Conservation (phyloP, 2,797 vertebrate species). For the Columba guinea region DNA sequence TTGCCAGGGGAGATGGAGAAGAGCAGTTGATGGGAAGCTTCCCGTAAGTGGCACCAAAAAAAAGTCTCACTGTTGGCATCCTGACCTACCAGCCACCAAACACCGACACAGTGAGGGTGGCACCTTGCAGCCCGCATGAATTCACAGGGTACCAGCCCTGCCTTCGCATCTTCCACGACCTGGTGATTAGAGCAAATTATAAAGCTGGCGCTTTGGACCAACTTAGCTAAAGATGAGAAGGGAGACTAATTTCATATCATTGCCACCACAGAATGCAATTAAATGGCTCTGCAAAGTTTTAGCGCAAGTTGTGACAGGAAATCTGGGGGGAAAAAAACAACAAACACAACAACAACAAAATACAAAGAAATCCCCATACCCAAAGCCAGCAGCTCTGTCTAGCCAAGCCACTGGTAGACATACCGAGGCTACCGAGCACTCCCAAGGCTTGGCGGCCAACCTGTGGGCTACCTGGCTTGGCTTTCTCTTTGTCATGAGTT, state of each 20-base stretch:
- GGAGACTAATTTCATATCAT: conserved; percentile 41
- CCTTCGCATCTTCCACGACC: background rate
- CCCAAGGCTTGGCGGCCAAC: background rate
- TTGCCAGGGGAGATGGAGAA: background rate
- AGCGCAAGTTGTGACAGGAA: conserved; percentile 25
- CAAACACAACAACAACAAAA: background rate
- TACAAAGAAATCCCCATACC: background rate
- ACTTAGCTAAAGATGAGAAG: conserved; percentile 13
- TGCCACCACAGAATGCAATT: conserved; percentile 1
- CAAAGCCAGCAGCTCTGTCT: background rate
- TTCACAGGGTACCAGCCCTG: background rate
- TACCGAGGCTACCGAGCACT: fast-evolving
- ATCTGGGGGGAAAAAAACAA: background rate
- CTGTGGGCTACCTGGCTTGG: background rate
- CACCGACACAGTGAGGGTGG: fast-evolving
- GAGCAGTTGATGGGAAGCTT: background rate
- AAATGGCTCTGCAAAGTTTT: conserved; percentile 49
- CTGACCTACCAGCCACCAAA: background rate
- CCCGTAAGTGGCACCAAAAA: background rate
- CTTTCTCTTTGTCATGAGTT: background rate
- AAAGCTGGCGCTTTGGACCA: background rate
- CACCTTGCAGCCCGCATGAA: background rate
- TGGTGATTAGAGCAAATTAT: conserved; percentile 11
- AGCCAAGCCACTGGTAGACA: fast-evolving
- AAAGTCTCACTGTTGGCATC: background rate